phyloP scores from a whole-genome alignment of 2,888 invertebrate species.

The Desoria tigrina region DNA sequence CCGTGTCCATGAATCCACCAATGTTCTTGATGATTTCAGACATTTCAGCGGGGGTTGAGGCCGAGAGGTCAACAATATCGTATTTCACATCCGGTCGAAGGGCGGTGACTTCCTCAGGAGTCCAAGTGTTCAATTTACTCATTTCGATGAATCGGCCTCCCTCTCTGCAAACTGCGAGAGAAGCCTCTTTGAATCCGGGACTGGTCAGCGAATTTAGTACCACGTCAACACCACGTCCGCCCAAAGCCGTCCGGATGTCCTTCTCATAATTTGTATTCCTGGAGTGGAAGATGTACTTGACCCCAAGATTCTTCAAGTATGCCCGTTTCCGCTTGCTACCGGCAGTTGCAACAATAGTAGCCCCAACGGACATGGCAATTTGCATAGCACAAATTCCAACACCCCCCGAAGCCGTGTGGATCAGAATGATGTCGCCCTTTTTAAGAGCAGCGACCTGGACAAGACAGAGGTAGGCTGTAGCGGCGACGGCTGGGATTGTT shows the following conservation, averaged over 20 bases:
- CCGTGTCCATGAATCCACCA: background rate
- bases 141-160: conserved; percentile 34
- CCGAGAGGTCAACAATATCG: conserved; percentile 28
- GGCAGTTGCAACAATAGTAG: conserved; percentile 35
- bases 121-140: conserved; percentile 34
- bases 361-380: conserved; percentile 34
- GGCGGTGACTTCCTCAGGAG: conserved; percentile 21
- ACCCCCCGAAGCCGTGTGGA: conserved; percentile 42
- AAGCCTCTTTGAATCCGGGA: conserved; percentile 33
- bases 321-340: conserved; percentile 34
- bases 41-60: conserved; percentile 13
- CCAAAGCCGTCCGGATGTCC: conserved; percentile 29
- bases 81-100: conserved; percentile 30
- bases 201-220: conserved; percentile 35
- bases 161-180: conserved; percentile 17
- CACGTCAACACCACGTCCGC: conserved; percentile 29
- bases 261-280: conserved; percentile 27
- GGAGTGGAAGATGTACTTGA: conserved; percentile 39
- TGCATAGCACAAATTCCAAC: conserved; percentile 41
- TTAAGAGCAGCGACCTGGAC: conserved; percentile 29
- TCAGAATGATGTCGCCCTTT: conserved; percentile 21
- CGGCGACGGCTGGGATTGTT: conserved; percentile 31
- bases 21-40: background rate
- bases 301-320: conserved; percentile 30
- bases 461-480: conserved; percentile 29